Conservation (phyloP, 2,113 vertebrate genomes). For the Phaethon lepturus region DNA sequence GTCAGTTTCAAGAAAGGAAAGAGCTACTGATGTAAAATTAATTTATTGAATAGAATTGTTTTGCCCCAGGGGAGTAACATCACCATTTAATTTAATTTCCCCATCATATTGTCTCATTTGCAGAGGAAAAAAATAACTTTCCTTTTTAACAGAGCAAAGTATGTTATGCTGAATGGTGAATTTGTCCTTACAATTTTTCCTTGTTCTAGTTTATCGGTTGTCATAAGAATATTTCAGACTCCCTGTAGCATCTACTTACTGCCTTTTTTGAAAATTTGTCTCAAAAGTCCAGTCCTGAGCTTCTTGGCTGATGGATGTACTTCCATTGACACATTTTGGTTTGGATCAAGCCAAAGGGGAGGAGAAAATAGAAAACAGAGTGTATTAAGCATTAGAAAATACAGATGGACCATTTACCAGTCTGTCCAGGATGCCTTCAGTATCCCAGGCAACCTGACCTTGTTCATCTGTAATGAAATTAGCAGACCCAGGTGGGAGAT, state of each 20-base stretch:
- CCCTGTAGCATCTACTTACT: background rate
- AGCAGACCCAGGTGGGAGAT: background rate
- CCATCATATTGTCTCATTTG: constrained; percentile 85
- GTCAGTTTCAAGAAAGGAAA: constrained; percentile 81
- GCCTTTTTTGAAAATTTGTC: constrained; percentile 28
- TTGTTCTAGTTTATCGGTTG: constrained; percentile 67
- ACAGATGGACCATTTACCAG: background rate
- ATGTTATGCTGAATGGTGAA: constrained; percentile 59
- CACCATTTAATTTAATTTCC: constrained; percentile 86
- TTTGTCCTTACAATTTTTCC: constrained; percentile 62
- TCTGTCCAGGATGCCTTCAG: background rate
- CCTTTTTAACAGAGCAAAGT: constrained; percentile 73
- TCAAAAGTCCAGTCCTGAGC: background rate
- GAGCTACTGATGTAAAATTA: constrained; percentile 85
- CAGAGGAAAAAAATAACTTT: constrained; percentile 75
- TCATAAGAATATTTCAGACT: constrained; percentile 63
- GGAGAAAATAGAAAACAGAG: background rate
- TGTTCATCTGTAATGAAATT: constrained; percentile 39
- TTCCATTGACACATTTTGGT: background rate
- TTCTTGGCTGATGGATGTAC: background rate
- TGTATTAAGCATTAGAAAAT: background rate
- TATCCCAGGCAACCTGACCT: constrained; percentile 20
- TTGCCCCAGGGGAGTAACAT: constrained; percentile 83
- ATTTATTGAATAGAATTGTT: constrained; percentile 86
- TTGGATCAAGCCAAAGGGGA: background rate